Conservation (phyloP, 2,113 vertebrate genomes). For the Corythaeola cristata region DNA sequence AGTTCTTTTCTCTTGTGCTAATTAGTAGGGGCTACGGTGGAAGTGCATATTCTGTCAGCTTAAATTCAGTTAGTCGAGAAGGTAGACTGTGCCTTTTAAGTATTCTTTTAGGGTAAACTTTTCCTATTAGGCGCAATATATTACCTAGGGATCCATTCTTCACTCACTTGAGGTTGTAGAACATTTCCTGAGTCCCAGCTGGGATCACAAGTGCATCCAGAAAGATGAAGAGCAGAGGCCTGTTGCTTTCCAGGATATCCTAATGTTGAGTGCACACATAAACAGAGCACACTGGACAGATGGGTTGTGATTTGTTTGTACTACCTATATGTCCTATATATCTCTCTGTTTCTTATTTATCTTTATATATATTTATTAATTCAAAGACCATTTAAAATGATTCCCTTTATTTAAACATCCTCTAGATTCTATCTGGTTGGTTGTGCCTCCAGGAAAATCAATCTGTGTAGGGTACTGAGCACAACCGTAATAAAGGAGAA, state of each 20-base stretch:
- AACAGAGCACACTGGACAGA: neutral
- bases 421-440: constrained; percentile 40
- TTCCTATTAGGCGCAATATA: neutral
- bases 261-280: neutral
- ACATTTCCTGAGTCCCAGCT: neutral
- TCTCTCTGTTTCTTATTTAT: constrained; percentile 26
- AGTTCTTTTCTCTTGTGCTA: constrained; percentile 24
- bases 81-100: neutral
- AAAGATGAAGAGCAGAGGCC: neutral
- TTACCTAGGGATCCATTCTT: neutral
- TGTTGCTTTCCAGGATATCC: neutral
- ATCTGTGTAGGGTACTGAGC: neutral
- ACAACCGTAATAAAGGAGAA: constrained; percentile 44
- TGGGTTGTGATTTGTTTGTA: neutral
- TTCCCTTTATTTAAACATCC: constrained; percentile 49
- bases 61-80: neutral
- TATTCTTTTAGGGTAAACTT: neutral
- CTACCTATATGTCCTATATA: neutral
- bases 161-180: neutral
- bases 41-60: constrained; percentile 1
- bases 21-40: neutral
- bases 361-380: constrained; percentile 55
- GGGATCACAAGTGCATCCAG: neutral
- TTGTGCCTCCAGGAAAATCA: constrained; percentile 66
- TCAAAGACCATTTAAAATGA: constrained; percentile 26